Conservation (phyloP, 2,797 vertebrate genomes). For the Lycodopsis pacificus region DNA sequence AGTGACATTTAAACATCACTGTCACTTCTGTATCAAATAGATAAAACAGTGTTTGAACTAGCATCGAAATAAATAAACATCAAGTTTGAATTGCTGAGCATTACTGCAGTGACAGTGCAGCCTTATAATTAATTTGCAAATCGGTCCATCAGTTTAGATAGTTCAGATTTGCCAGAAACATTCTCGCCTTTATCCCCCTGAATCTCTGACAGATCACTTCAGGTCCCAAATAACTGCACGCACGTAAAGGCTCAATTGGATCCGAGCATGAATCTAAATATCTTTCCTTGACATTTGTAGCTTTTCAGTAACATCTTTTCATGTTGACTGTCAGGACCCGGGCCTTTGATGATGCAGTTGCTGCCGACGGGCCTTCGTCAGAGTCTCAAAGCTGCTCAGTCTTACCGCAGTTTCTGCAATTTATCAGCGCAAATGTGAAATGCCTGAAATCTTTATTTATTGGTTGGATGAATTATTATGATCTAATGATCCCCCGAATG, state of each 20-base stretch:
- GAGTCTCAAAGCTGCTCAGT: neutral
- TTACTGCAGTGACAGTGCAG: constrained; percentile 6
- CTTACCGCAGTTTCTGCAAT: neutral
- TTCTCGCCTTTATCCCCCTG: constrained; percentile 1
- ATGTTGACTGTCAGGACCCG: constrained; percentile 3
- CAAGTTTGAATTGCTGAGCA: neutral
- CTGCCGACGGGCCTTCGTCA: neutral
- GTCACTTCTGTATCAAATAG: neutral
- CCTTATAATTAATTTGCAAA: constrained; percentile 10
- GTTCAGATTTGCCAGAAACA: constrained; percentile 12
- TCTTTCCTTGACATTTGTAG: constrained; percentile 23
- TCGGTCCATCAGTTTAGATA: constrained; percentile 1
- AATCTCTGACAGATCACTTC: neutral
- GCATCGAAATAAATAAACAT: constrained; percentile 3
- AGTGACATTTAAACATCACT: neutral
- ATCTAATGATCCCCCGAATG: too few species aligned
- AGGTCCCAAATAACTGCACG: neutral
- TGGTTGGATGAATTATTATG: neutral
- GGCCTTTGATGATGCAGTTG: neutral
- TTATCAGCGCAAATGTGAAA: neutral
- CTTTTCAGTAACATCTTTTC: constrained; percentile 19
- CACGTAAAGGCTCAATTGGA: neutral
- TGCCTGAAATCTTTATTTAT: neutral
- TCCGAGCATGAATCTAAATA: constrained; percentile 6
- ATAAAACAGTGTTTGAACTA: neutral